Conservation (phyloP, 2,113 vertebrate genomes). For the Hipposideros armiger region DNA sequence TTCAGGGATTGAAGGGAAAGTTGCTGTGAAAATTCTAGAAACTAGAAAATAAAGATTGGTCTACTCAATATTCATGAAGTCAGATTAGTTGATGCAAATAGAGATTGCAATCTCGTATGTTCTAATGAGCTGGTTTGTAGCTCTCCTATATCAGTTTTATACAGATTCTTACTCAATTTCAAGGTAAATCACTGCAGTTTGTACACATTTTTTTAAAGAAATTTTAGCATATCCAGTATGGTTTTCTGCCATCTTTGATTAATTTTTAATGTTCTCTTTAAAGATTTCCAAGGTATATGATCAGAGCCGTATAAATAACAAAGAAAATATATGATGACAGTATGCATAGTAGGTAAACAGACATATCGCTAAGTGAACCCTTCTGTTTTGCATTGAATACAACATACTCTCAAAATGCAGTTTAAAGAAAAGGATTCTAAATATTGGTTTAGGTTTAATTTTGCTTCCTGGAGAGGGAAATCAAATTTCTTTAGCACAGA, state of each 20-base stretch:
- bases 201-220: neutral
- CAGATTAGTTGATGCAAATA: constrained; percentile 48
- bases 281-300: constrained; percentile 21
- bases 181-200: neutral
- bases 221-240: neutral
- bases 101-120: constrained; percentile 70
- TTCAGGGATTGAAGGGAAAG: constrained; percentile 45
- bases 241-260: constrained; percentile 39
- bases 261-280: constrained; percentile 38
- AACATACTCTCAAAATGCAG: neutral
- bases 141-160: constrained; percentile 4
- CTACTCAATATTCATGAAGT: constrained; percentile 72
- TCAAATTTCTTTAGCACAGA: constrained; percentile 21
- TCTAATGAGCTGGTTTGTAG: constrained; percentile 35
- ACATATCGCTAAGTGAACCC: neutral
- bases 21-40: constrained; percentile 73
- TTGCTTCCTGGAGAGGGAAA: constrained; percentile 21
- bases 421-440: constrained; percentile 20
- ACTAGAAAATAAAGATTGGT: constrained; percentile 68
- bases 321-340: neutral
- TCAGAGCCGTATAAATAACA: neutral
- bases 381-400: constrained; percentile 7
- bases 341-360: neutral
- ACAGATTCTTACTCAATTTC: constrained; percentile 31
- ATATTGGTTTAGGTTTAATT: constrained; percentile 27